A percentile compares a stretch with the other conserved stretches of the same genome.
Conservation (phyloP, 2,113 vertebrate genomes). For the Lichenostomus cassidix region DNA sequence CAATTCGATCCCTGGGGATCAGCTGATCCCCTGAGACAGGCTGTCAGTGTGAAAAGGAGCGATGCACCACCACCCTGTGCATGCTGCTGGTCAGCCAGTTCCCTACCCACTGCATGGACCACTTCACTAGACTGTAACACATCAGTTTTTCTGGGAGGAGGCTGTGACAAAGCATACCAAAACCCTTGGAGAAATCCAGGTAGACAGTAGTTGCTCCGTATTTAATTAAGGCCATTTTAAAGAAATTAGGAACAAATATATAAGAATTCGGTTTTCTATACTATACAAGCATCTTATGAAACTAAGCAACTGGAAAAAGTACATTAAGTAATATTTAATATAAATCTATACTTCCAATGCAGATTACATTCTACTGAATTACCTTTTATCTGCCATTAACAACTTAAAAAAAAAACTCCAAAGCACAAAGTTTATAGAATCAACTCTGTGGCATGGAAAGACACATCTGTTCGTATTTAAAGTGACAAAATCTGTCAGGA, state of each 20-base stretch:
- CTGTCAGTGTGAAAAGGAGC: not conserved
- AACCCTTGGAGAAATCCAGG: not conserved
- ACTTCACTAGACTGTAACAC: not conserved
- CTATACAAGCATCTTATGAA: not conserved
- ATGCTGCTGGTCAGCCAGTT: not conserved
- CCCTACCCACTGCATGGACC: not conserved
- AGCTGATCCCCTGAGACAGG: not conserved
- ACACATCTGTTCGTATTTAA: not conserved
- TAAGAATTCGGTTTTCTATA: not conserved
- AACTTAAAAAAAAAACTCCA: not conserved
- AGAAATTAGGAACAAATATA: not conserved
- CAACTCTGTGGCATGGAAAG: not conserved
- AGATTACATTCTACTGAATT: not conserved
- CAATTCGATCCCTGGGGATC: not conserved
- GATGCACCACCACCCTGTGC: too few species aligned
- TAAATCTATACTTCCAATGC: not conserved
- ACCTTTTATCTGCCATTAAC: not conserved
- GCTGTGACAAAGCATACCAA: not conserved
- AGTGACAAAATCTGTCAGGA: not conserved
- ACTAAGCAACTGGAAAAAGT: not conserved
- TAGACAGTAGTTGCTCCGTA: not conserved
- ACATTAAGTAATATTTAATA: not conserved
- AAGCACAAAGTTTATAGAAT: not conserved
- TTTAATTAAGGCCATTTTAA: slow-evolving; percentile 18
- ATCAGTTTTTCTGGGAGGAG: not conserved